These are phyloP conservation scores for Saccostrea echinata DNA, from an alignment of 1,140 invertebrate species.

Conservation along the genomic window DNA sequence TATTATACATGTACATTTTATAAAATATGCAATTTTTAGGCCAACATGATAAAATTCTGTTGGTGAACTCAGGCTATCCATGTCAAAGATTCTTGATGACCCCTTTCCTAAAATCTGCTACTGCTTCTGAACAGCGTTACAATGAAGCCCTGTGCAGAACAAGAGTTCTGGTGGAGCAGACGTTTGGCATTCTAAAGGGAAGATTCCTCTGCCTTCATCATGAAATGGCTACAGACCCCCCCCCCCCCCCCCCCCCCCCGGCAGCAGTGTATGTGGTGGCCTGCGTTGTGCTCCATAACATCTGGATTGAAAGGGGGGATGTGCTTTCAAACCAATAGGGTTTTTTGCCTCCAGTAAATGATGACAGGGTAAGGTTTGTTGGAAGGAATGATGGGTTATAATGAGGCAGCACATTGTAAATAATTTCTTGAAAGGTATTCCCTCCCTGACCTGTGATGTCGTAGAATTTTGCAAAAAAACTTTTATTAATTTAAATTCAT, in stretches of 20 bases:
- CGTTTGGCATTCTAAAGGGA: constrained; percentile 46
- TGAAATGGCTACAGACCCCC: constrained; percentile 8
- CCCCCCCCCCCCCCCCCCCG: constrained; percentile 1
- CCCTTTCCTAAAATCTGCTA: not conserved
- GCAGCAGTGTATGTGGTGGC: not conserved
- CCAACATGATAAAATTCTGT: constrained; percentile 31
- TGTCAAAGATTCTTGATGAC: constrained; percentile 41
- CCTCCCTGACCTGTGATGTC: too few relatives aligned
- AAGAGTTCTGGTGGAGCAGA: constrained; percentile 43
- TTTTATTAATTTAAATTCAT: too few relatives aligned
- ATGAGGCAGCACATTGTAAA: not conserved
- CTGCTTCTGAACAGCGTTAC: not conserved
- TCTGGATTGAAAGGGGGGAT: constrained; percentile 20
- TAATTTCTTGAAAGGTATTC: not conserved
- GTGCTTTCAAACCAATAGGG: not conserved
- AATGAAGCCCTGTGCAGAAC: constrained; percentile 36
- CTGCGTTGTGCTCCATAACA: constrained; percentile 38
- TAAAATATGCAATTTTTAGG: constrained; percentile 32
- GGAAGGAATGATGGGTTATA: not conserved
- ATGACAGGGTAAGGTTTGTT: not conserved
- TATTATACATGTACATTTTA: not conserved
- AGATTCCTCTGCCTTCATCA: constrained; percentile 32
- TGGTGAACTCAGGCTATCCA: constrained; percentile 44
- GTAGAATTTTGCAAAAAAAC: too few relatives aligned
- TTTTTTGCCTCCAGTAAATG: not conserved